Evolutionary conservation across 2,113 vertebrate species (phyloP).

Genomic region (Dasyprocta punctata): DNA sequence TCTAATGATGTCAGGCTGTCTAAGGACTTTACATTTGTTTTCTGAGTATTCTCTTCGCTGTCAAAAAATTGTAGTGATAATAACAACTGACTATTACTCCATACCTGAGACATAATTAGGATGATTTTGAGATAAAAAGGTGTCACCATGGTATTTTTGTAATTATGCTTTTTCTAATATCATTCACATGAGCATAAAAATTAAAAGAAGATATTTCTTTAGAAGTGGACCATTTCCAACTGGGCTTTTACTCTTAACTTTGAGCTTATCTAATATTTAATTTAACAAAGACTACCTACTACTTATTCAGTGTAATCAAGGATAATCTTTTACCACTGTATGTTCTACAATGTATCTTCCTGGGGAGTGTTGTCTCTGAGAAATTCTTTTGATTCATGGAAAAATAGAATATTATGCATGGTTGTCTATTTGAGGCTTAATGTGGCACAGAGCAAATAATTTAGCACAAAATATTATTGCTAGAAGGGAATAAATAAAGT

Average conservation of each 20-base stretch:
- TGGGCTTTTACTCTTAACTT: background rate
- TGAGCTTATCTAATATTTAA: background rate
- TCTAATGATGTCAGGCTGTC: background rate
- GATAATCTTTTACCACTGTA: background rate
- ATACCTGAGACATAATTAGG: constrained; percentile 17
- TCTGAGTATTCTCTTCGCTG: background rate
- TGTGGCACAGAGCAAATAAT: background rate
- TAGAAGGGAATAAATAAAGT: background rate
- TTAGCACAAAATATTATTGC: background rate
- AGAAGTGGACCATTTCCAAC: background rate
- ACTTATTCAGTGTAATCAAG: background rate
- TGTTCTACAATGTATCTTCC: background rate
- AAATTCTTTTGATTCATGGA: constrained; percentile 30
- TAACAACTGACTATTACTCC: background rate
- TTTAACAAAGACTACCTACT: background rate
- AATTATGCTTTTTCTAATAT: background rate
- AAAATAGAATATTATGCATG: background rate
- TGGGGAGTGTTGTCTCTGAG: background rate
- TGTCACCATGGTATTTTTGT: background rate
- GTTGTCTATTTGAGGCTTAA: background rate
- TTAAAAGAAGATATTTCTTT: constrained; percentile 13
- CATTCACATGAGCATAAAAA: constrained; percentile 27
- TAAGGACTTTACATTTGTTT: background rate
- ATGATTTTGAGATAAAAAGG: background rate
- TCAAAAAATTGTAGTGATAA: background rate